A percentile compares a stretch with the other conserved stretches of the same genome.
Conservation (phyloP, 1,140 invertebrate genomes). For the Chelonus insularis region DNA sequence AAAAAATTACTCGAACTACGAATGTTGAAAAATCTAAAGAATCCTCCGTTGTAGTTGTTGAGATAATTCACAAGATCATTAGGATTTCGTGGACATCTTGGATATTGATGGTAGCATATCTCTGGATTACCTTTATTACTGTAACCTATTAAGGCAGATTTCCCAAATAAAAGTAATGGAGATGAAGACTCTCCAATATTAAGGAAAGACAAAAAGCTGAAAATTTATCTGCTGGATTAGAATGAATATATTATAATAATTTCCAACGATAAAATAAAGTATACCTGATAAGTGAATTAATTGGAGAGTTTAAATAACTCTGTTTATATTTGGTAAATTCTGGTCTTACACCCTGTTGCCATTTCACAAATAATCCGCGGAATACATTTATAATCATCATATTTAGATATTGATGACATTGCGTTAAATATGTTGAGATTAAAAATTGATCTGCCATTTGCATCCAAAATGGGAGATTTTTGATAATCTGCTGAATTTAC, state of each 20-base stretch:
- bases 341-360: slow-evolving; percentile 66
- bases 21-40: slow-evolving; percentile 74
- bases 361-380: slow-evolving; percentile 77
- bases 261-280: slow-evolving; percentile 19
- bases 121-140: slow-evolving; percentile 65
- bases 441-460: slow-evolving; percentile 24
- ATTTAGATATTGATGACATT: slow-evolving; percentile 70
- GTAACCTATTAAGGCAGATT: slow-evolving; percentile 73
- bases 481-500: background rate
- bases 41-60: slow-evolving; percentile 84
- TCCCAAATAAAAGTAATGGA: slow-evolving; percentile 70
- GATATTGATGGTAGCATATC: slow-evolving; percentile 69
- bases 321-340: slow-evolving; percentile 39
- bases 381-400: slow-evolving; percentile 78
- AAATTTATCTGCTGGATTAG: slow-evolving; percentile 43
- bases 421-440: slow-evolving; percentile 59
- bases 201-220: slow-evolving; percentile 58
- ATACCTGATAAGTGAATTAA: slow-evolving; percentile 71
- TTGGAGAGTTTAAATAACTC: slow-evolving; percentile 45
- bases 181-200: slow-evolving; percentile 55
- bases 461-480: background rate
- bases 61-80: slow-evolving; percentile 75
- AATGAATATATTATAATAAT: no score
- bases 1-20: slow-evolving; percentile 12
- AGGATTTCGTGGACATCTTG: slow-evolving; percentile 72